Base-by-base conservation (phyloP, 2,888 invertebrate genomes). In the Rhamphomyia laevipes region DNA sequence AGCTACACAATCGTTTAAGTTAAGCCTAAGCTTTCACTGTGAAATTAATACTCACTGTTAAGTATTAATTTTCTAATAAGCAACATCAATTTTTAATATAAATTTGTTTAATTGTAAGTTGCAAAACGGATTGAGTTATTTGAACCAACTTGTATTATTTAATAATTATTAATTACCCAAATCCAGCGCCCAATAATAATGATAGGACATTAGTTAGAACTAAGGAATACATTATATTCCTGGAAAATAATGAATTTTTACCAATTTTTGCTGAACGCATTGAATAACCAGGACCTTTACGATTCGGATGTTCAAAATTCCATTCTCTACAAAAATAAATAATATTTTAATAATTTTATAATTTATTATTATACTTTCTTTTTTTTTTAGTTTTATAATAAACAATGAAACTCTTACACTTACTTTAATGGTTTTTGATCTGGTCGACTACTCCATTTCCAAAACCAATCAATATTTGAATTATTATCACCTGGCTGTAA, bases 371-470 rank as follows among this genome's bases (percentile, higher is more conserved):
- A 37, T 13, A 37, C 35, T 13, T 16, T 16, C 16, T 38, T 38
- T 38, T 10, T 15, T 9, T 16, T 17, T 7, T 17, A 7, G 4
- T 18, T 21, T 41, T 41, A 17, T n/a, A 3, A 16, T 23, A 23
- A 5, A 3, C 7, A 15, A 42, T 15, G 12, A 13, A 37, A 43
- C 38, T 6, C 12, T 27, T 21, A 12, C 15, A 58, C 73, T 68
- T 68, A 88, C 86, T 91, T 92, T 49, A 92, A 91, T 33, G 91
- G 91, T 57, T 81, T 73, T 69, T 89, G 88, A 70, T 93, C 92
- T 2, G 88, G 89, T 56, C 91, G 79, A 66, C 88, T 89, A 72
- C 89, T 91, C 92, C 92, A 94, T 63, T 91, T 88, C 79, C 86
- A 86, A 46, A 89, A 80, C 89, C 89, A 90, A 65, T 89, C 88